phyloP scores from a whole-genome alignment of 2,888 invertebrate species.

The Heliconius ismenius region DNA sequence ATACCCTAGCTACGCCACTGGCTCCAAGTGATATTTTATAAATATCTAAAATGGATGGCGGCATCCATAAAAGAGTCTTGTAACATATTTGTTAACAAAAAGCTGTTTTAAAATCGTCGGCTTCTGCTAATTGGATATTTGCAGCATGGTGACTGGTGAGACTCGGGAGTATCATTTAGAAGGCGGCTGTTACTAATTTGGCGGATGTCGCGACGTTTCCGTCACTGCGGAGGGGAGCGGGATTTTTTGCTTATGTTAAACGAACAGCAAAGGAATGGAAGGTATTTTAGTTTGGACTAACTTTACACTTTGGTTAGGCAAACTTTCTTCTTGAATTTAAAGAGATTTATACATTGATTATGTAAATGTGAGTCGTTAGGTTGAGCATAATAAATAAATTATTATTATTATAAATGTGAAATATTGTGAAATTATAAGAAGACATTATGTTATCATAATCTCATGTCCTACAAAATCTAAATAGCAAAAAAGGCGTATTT shows the following conservation, averaged over 20 bases:
- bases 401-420: neutral
- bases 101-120: constrained; percentile 21
- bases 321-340: neutral
- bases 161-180: constrained; percentile 42
- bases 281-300: constrained; percentile 34
- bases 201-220: constrained; percentile 56
- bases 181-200: constrained; percentile 57
- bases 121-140: constrained; percentile 51
- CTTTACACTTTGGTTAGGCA: constrained; percentile 5
- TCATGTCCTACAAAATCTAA: too few relatives aligned
- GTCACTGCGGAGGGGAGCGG: constrained; percentile 41
- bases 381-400: neutral
- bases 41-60: neutral
- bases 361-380: neutral
- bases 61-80: constrained; percentile 37
- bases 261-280: constrained; percentile 35
- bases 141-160: constrained; percentile 38
- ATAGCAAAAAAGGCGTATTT: too few relatives aligned
- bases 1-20: too few relatives aligned
- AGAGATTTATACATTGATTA: neutral
- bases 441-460: too few relatives aligned
- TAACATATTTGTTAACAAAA: constrained; percentile 48
- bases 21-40: neutral
- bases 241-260: constrained; percentile 42
- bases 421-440: neutral